These are phyloP conservation scores for Rallus crepitans DNA, from an alignment of 2,797 vertebrate species.

Conservation along the genomic window DNA sequence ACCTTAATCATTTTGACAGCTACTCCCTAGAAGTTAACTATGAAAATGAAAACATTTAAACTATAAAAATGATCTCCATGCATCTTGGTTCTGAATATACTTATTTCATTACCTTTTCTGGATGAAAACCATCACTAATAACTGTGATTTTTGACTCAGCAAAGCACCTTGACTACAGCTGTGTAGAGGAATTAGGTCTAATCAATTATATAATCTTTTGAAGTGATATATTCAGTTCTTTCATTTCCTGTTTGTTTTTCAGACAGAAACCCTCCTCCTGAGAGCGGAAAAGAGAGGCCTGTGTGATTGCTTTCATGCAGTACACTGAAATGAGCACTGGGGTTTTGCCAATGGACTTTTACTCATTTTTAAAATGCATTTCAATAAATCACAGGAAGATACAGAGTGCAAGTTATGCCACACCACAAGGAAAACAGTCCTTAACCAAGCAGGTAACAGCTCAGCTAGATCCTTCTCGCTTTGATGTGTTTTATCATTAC, in stretches of 20 bases:
- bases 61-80: background rate
- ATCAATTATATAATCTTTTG: background rate
- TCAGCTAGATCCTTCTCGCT: background rate
- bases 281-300: constrained; percentile 89
- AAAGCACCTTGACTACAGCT: constrained; percentile 34
- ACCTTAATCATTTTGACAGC: constrained; percentile 31
- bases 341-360: constrained; percentile 39
- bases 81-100: background rate
- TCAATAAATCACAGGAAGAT: constrained; percentile 31
- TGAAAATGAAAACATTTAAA: constrained; percentile 23
- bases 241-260: constrained; percentile 4
- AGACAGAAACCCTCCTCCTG: constrained; percentile 93
- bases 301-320: constrained; percentile 89
- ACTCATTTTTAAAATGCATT: constrained; percentile 9
- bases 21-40: constrained; percentile 10
- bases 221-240: constrained; percentile 15
- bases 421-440: background rate
- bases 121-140: constrained; percentile 21
- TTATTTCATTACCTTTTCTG: constrained; percentile 25
- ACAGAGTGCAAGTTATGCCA: background rate
- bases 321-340: constrained; percentile 80
- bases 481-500: constrained; percentile 4
- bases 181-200: background rate
- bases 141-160: constrained; percentile 38
- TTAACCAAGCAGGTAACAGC: constrained; percentile 11